Evolutionary conservation across 2,888 invertebrate genomes (phyloP).

Genomic region (Parthenolecanium corni): DNA sequence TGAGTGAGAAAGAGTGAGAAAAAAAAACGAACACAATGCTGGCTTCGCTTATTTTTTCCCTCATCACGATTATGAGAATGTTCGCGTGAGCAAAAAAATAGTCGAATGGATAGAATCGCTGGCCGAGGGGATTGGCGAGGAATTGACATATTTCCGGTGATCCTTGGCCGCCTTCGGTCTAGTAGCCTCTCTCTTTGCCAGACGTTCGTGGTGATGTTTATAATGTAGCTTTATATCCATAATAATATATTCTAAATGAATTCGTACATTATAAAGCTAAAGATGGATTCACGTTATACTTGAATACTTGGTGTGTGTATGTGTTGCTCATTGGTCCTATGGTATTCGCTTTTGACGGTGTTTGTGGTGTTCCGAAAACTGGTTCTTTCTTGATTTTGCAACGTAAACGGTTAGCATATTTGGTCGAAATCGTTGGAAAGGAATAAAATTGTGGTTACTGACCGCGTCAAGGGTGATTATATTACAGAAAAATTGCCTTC

Average conservation of each 20-base stretch:
- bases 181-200: constrained; percentile 16
- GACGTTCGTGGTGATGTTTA: constrained; percentile 3
- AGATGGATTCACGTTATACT: no score
- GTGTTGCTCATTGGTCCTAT: not conserved
- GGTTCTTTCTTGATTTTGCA: not conserved
- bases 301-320: not conserved
- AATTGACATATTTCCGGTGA: constrained; percentile 27
- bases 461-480: no score
- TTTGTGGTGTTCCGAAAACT: not conserved
- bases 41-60: no score
- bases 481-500: no score
- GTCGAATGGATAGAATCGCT: not conserved
- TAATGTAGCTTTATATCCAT: no score
- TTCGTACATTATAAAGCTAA: not conserved
- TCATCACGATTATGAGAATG: not conserved
- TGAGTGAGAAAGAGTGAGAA: no score
- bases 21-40: no score
- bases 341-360: not conserved
- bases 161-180: constrained; percentile 26
- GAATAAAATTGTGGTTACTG: no score
- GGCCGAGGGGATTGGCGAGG: not conserved
- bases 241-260: constrained; percentile 1
- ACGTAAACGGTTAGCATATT: no score
- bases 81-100: constrained; percentile 1
- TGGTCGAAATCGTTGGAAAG: no score